Evolutionary conservation across 2,113 vertebrate species (phyloP).

Genomic region (Coregonus clupeaformis): DNA sequence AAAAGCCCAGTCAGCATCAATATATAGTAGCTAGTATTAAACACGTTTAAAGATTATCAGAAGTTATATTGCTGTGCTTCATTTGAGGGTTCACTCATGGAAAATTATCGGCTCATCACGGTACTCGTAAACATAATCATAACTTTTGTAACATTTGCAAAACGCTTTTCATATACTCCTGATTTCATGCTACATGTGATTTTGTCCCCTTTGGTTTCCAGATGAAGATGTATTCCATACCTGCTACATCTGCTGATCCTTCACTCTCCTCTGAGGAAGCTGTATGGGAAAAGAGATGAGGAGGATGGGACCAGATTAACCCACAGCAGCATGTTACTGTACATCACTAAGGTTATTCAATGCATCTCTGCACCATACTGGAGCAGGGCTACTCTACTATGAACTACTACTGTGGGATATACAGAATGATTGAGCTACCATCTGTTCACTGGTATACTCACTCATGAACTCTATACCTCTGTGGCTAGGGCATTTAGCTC

Average conservation of each 20-base stretch:
- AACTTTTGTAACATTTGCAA: too few relatives aligned
- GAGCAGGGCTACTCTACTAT: neutral
- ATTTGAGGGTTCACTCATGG: too few relatives aligned
- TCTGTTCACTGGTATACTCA: neutral
- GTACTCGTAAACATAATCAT: too few relatives aligned
- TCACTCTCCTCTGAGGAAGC: conserved; percentile 32
- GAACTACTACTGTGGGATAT: neutral
- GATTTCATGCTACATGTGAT: too few relatives aligned
- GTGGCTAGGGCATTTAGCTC: too few relatives aligned
- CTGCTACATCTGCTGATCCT: conserved; percentile 43
- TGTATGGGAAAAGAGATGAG: conserved; percentile 21
- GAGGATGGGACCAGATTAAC: neutral
- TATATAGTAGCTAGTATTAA: too few relatives aligned
- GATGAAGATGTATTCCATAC: conserved; percentile 31
- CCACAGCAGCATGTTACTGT: neutral
- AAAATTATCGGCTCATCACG: too few relatives aligned
- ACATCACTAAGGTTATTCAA: neutral
- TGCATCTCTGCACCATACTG: neutral
- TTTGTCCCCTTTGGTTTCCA: neutral
- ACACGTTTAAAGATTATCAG: too few relatives aligned
- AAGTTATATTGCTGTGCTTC: too few relatives aligned
- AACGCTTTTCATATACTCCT: too few relatives aligned
- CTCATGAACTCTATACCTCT: neutral
- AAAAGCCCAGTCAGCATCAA: neutral
- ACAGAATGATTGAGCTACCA: neutral